Evolutionary conservation across 2,797 vertebrate species (phyloP).

Genomic region (Enteromius mattozi): DNA sequence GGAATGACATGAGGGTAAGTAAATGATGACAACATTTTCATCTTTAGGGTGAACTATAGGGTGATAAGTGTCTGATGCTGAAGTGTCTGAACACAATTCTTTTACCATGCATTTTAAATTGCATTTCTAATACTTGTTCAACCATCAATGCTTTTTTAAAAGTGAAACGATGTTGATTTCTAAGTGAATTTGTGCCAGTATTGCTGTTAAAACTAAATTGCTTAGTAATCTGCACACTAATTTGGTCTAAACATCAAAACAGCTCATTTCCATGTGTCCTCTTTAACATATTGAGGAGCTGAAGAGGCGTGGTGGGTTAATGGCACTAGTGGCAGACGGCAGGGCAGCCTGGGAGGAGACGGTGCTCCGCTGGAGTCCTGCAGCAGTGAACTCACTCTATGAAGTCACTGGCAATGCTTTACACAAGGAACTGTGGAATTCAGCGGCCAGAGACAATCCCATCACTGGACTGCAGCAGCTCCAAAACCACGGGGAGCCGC

Average conservation of each 20-base stretch:
- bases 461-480: conserved; percentile 58
- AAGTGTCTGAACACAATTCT: neutral
- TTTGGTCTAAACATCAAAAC: neutral
- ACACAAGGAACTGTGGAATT: conserved; percentile 63
- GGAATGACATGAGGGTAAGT: too few species aligned
- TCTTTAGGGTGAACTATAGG: neutral
- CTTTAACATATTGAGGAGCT: conserved; percentile 18
- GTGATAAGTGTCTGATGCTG: neutral
- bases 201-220: neutral
- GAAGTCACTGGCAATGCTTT: conserved; percentile 60
- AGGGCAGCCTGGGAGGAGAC: conserved; percentile 33
- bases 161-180: neutral
- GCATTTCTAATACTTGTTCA: neutral
- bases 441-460: conserved; percentile 63
- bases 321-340: conserved; percentile 24
- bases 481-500: conserved; percentile 66
- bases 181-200: neutral
- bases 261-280: conserved; percentile 4
- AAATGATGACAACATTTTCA: too few species aligned
- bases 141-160: neutral
- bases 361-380: conserved; percentile 29
- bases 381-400: conserved; percentile 37
- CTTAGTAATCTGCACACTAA: neutral
- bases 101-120: neutral
- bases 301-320: neutral